Evolutionary conservation across 2,113 vertebrate species (phyloP).

Genomic region (Tapirus terrestris): DNA sequence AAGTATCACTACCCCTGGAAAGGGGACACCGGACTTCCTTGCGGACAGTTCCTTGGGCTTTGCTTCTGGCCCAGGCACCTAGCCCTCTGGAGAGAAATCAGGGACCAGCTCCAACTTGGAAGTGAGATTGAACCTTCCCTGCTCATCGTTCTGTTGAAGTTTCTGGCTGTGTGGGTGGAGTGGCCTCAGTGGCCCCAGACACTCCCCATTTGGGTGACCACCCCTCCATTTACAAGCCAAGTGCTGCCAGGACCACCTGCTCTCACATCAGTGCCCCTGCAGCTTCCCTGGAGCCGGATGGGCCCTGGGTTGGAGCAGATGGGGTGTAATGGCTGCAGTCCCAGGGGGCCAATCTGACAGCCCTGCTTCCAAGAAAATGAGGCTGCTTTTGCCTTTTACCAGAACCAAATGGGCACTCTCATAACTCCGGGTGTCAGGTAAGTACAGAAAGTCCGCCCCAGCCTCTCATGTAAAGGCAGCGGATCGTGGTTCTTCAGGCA

Average conservation of each 20-base stretch:
- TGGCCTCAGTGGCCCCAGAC: neutral
- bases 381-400: conserved; percentile 6
- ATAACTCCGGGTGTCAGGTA: neutral
- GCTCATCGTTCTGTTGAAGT: neutral
- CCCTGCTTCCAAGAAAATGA: conserved; percentile 55
- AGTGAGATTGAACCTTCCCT: neutral
- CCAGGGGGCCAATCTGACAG: neutral
- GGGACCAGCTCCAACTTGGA: neutral
- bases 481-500: neutral
- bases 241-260: neutral
- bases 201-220: neutral
- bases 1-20: neutral
- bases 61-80: neutral
- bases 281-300: neutral
- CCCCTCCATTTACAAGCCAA: neutral
- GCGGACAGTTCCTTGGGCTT: neutral
- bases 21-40: neutral
- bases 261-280: neutral
- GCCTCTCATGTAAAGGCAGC: neutral
- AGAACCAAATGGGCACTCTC: neutral
- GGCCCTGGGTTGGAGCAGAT: neutral
- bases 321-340: neutral
- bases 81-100: neutral
- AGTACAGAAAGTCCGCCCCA: neutral
- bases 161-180: neutral